These are phyloP conservation scores for Zaprionus gabonicus DNA, from an alignment of 1,140 invertebrate species.

Conservation along the genomic window DNA sequence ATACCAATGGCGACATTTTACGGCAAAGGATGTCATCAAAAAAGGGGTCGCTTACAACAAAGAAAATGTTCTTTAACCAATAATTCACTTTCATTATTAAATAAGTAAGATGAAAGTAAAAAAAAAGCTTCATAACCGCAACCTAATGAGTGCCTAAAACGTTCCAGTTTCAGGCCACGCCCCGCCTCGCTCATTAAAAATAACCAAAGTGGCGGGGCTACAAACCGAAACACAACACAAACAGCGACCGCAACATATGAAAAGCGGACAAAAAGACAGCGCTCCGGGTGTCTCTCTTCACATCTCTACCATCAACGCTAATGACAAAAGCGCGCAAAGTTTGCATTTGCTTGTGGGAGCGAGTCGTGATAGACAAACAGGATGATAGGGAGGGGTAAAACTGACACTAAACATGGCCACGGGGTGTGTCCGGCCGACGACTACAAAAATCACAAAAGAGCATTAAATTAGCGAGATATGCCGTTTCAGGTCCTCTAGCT, in stretches of 20 bases:
- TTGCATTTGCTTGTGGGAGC: conserved; percentile 67
- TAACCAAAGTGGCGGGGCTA: conserved; percentile 72
- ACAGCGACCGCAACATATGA: conserved; percentile 73
- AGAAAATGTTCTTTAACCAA: conserved; percentile 39
- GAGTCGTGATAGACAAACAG: conserved; percentile 11
- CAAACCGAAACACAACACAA: conserved; percentile 71
- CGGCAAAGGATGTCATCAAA: not conserved
- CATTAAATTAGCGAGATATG: conserved; percentile 76
- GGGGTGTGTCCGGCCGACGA: conserved; percentile 67
- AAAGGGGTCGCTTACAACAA: conserved; percentile 23
- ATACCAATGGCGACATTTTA: not conserved
- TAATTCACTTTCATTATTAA: conserved; percentile 74
- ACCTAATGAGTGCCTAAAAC: conserved; percentile 68
- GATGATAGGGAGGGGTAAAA: conserved; percentile 31
- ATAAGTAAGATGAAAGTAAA: conserved; percentile 41
- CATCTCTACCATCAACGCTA: conserved; percentile 75
- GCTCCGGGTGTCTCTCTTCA: conserved; percentile 50
- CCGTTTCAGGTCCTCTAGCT: conserved; percentile 32
- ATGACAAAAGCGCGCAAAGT: conserved; percentile 81
- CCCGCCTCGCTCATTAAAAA: conserved; percentile 77
- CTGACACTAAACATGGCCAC: conserved; percentile 75
- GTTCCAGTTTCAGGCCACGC: conserved; percentile 19
- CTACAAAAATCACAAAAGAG: conserved; percentile 80
- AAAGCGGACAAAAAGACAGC: conserved; percentile 75
- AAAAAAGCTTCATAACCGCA: conserved; percentile 72